Evolutionary conservation across 2,888 invertebrate species (phyloP), one percentile per base, ranked within the genome.

Genomic region (Cryptus armator): DNA sequence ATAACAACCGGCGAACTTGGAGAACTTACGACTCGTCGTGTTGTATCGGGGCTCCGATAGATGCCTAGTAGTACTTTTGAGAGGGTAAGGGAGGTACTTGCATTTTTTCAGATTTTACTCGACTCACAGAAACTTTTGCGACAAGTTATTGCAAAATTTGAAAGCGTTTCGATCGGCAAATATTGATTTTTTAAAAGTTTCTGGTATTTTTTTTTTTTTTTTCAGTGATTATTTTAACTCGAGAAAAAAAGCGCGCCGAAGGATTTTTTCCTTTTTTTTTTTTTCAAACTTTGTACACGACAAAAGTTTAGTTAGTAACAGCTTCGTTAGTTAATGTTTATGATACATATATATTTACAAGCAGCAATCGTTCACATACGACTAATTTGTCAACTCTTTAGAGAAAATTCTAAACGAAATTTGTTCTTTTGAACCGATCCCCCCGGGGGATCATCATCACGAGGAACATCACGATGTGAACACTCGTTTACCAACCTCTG

Each of bases 401-500:
- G 14, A 59, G 32, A 68, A 48, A 56, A 32, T 9, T 66, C 9
- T 67, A 37, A 72, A 56, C 4, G 46, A 9, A 43, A 43, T 32
- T 71, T n/a, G 32, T 64, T 16, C 32, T 64, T 64, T 37, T 37
- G 19, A 19, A 24, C 16, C 62, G 32, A 62, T 46, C 46, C 16
- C 16, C 16, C 46, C 24, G 24, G 68, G 1, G 48, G 62, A 68
- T 37, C 44, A 46, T 79, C 67, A 56, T 68, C 71, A 75, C 48
- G 75, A 37, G 68, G 43, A 77, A 48, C 43, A 74, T 51, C 72
- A 62, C 74, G 72, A 79, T 62, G 68, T 44, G 43, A 70, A 77
- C 37, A 84, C 74, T 83, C 86, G 79, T 89, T 78, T 92, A 93
- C 93, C 92, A 93, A 93, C 93, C 93, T 93, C 93, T 92, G 89